Evolutionary conservation across 2,113 vertebrate species (phyloP), one percentile per base, ranked within the genome.

Genomic region (Hypomesus transpacificus): DNA sequence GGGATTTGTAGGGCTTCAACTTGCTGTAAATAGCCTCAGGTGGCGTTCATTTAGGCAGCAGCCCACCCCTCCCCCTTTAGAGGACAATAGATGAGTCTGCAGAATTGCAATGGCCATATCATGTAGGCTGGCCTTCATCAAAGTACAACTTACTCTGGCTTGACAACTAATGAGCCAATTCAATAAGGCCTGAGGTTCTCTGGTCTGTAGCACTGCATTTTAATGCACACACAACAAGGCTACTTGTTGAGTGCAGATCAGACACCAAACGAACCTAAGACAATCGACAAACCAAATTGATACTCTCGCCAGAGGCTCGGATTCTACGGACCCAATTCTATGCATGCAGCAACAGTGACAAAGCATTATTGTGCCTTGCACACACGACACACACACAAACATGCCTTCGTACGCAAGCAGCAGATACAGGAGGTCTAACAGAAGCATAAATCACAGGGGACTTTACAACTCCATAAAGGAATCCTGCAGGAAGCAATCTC

Each of bases 391-490:
- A 26, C 21, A 76, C 20, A 59, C 20, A 22, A 18, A 62, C 21
- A 3, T 24, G 22, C 31, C n/a, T 34, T 52, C 60, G 65, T 58
- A 79, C 67, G 70, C 52, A 73, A 28, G 71, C 34, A 50, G 64
- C 28, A 79, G 70, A 80, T 53, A 82, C 4, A 58, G 61, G 62
- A 62, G 65, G 81, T 64, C 68, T 3, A 66, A 72, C 74, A n/a
- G 66, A 56, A 31, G 63, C 16, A 54, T 89, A 89, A 84, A 89
- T 87, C 81, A 82, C n/a, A 17, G 14, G 53, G 39, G 71, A 68
- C 52, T 87, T 89, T 82, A 87, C 82, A 82, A 74, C 71, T 81
- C 70, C 73, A 86, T 90, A 85, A 89, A 89, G 78, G 69, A 80
- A 65, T 52, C 57, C 72, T 65, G 68, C 73, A 75, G 76, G 75